These are phyloP conservation scores for Netelia melanura DNA, from an alignment of 2,888 invertebrate species.

Conservation along the genomic window DNA sequence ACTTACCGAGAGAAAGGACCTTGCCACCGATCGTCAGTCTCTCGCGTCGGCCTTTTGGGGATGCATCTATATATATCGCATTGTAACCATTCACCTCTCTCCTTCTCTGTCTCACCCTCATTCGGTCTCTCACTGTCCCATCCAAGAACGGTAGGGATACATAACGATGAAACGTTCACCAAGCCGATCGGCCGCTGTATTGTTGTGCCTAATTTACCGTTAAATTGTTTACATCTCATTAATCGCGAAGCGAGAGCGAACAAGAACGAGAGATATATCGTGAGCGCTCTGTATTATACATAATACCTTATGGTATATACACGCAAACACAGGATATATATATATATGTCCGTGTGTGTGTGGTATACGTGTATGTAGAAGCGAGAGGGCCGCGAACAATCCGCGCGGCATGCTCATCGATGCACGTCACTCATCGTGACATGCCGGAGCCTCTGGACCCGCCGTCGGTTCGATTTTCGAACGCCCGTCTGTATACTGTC, in stretches of 20 bases:
- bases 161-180: slow-evolving; percentile 47
- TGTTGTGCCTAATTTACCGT: slow-evolving; percentile 84
- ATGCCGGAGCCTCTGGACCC: slow-evolving; percentile 68
- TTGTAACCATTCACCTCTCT: slow-evolving; percentile 16
- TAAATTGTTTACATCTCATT: slow-evolving; percentile 85
- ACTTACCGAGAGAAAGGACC: slow-evolving; percentile 13
- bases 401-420: slow-evolving; percentile 79
- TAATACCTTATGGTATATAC: slow-evolving; percentile 4
- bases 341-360: not conserved
- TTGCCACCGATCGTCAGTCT: slow-evolving; percentile 56
- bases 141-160: slow-evolving; percentile 39
- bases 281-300: slow-evolving; percentile 32
- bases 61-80: slow-evolving; percentile 39
- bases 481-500: slow-evolving; percentile 63
- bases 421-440: slow-evolving; percentile 80
- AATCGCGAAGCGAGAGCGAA: slow-evolving; percentile 76
- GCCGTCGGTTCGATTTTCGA: slow-evolving; percentile 81
- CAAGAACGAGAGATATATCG: slow-evolving; percentile 25
- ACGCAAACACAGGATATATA: not conserved
- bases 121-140: slow-evolving; percentile 18
- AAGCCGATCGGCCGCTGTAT: slow-evolving; percentile 75
- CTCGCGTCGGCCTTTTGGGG: slow-evolving; percentile 50
- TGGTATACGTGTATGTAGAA: slow-evolving; percentile 62
- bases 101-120: slow-evolving; percentile 16
- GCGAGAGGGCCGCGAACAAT: slow-evolving; percentile 69